A percentile compares a stretch with the other conserved stretches of the same genome.
These are phyloP conservation scores for Mesitornis unicolor DNA, from an alignment of 2,113 vertebrate species.

Conservation along the genomic window DNA sequence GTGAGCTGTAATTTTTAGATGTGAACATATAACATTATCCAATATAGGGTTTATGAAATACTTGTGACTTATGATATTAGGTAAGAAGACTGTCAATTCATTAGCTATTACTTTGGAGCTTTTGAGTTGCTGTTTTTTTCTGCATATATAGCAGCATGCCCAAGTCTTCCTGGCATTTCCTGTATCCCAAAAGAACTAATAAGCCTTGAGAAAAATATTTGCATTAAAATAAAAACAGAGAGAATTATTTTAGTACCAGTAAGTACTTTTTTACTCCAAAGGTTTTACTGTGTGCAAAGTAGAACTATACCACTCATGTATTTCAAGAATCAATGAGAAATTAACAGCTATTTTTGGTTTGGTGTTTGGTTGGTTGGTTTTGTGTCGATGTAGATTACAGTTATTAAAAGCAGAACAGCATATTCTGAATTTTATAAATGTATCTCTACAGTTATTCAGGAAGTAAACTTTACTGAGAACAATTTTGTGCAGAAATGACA, in stretches of 20 bases:
- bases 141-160: background rate
- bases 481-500: background rate
- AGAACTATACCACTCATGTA: background rate
- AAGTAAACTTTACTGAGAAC: background rate
- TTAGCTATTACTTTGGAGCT: background rate
- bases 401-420: background rate
- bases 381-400: background rate
- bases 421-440: background rate
- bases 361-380: background rate
- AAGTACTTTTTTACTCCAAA: background rate
- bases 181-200: background rate
- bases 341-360: background rate
- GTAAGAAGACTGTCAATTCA: background rate
- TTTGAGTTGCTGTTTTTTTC: background rate
- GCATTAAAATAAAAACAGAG: background rate
- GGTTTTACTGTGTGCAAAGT: background rate
- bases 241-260: background rate
- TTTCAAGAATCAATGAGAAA: background rate
- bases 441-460: background rate
- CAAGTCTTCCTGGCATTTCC: background rate
- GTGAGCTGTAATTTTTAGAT: slow-evolving; percentile 15
- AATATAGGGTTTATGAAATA: background rate
- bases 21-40: background rate
- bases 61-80: background rate
- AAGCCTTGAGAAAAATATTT: background rate